Evolutionary conservation across 2,113 vertebrate species (phyloP), one percentile per base, ranked within the genome.

Genomic region (Xiphorhynchus elegans): DNA sequence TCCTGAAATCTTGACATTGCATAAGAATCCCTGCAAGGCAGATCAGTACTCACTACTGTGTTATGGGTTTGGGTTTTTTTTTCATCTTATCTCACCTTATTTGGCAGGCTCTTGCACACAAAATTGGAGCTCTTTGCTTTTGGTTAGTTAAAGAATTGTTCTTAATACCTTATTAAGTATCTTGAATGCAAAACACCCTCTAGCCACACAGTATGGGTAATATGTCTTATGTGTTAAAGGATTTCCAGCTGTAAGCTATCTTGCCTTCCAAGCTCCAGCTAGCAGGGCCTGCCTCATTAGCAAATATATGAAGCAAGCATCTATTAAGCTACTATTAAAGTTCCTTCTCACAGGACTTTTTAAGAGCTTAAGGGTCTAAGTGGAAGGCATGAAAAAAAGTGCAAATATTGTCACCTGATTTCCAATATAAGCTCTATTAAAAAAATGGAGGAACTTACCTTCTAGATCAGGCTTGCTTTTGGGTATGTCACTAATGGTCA

Each of bases 181-280:
- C 46, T 69, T 87, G 70, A 82, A 70, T 70, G 53, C 58, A 89
- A 67, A 95, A 74, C 46, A 55, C 47, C 33, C 26, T 87, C 50
- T 72, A 87, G 64, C 53, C 35, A 35, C 28, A 33, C 6, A 4
- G 10, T 47, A 20, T n/a, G 26, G 44, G 17, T 87, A 64, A 70
- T 82, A 40, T 26, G 15, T 80, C 63, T 56, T 74, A 39, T 17
- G 29, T 64, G 52, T 74, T 90, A 69, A 90, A 18, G 11, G 40
- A 62, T 87, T 92, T 92, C 26, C 81, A 74, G 18, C 25, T 85
- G 63, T 79, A 91, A 91, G 74, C 35, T 33, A 29, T 46, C 67
- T 86, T 84, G 42, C 31, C 64, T 96, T 92, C 68, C 75, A 86
- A 94, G 68, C 84, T 90, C n/a, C 40, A 35, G 44, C 84, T 93